These are phyloP conservation scores for Lutraria rhynchaena DNA, from an alignment of 1,140 invertebrate genomes.

Conservation along the genomic window DNA sequence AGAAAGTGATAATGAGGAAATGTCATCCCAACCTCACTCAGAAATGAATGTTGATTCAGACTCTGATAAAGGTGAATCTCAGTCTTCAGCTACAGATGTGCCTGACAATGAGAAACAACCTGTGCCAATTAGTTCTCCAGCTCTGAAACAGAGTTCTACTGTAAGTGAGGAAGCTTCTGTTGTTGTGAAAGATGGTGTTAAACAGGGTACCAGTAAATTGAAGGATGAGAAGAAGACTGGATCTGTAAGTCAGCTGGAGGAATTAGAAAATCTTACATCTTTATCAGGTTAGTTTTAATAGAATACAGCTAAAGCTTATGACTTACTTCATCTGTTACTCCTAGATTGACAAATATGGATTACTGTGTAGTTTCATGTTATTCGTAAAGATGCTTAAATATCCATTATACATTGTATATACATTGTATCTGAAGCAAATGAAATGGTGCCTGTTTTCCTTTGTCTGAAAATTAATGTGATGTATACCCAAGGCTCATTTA, in stretches of 20 bases:
- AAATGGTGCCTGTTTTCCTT: too few relatives aligned
- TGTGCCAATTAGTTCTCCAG: neutral
- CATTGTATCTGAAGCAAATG: too few relatives aligned
- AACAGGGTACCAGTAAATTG: neutral
- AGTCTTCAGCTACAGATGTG: slow-evolving; percentile 23
- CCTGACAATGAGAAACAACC: slow-evolving; percentile 21
- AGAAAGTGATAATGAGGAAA: slow-evolving; percentile 18
- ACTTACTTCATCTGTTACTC: too few relatives aligned
- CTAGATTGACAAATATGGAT: too few relatives aligned
- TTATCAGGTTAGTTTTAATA: slow-evolving; percentile 21
- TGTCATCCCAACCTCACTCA: neutral
- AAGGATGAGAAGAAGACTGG: neutral
- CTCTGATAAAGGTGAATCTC: slow-evolving; percentile 28
- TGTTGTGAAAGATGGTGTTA: slow-evolving; percentile 24
- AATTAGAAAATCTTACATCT: slow-evolving; percentile 30
- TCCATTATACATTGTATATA: too few relatives aligned
- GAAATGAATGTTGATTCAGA: slow-evolving; percentile 29
- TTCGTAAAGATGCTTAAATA: too few relatives aligned
- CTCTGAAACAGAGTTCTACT: too few relatives aligned
- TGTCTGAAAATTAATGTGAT: too few relatives aligned
- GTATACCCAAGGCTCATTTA: too few relatives aligned
- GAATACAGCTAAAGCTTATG: neutral
- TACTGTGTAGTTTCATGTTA: too few relatives aligned
- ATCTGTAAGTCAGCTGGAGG: slow-evolving; percentile 28
- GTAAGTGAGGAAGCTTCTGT: neutral